Evolutionary conservation across 2,888 invertebrate genomes (phyloP), one percentile per base, ranked within the genome.

Genomic region (Conops quadrifasciatus): DNA sequence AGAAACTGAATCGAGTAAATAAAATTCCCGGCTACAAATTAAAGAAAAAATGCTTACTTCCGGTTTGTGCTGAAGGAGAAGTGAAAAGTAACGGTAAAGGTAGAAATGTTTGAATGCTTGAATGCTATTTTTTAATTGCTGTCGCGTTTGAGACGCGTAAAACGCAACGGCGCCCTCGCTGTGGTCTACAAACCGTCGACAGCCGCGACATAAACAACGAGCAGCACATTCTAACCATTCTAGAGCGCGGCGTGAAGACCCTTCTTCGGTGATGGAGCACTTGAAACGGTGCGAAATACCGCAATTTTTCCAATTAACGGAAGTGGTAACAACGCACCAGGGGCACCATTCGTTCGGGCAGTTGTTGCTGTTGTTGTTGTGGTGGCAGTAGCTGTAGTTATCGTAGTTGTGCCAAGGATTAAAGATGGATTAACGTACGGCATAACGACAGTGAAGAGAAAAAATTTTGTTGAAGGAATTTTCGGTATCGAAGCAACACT

Each of bases 271-370:
- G 49, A 19, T 49, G 49, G 11, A 49, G n/a, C 49, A 49, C 49
- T 19, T 58, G 59, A 9, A 59, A 24, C 26, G 59, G 30, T 28
- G 59, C 5, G 59, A 11, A 59, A 19, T 19, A 49, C 49, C 49
- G 49, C 26, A 43, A 28, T 62, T 60, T 68, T 68, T 62, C 68
- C 68, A 62, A 68, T 68, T 68, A 68, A 51, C 68, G 68, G 68
- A 68, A 68, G 68, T 68, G 68, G 30, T 51, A 13, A 9, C 19
- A 36, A 21, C 24, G 47, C 59, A 49, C 45, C 51, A 65, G n/a
- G 19, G 26, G 7, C 45, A 28, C 16, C n/a, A 65, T 49, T 49
- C n/a, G 16, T 11, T 1, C 13, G 51, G 7, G 45, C 13, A 7
- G n/a, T 30, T 13, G 26, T 3, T 68, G 67, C 7, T 63, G 45